Conservation (phyloP, 30 jellyfish, hydroid and myxozoan species). For the Aurelia sp. region DNA sequence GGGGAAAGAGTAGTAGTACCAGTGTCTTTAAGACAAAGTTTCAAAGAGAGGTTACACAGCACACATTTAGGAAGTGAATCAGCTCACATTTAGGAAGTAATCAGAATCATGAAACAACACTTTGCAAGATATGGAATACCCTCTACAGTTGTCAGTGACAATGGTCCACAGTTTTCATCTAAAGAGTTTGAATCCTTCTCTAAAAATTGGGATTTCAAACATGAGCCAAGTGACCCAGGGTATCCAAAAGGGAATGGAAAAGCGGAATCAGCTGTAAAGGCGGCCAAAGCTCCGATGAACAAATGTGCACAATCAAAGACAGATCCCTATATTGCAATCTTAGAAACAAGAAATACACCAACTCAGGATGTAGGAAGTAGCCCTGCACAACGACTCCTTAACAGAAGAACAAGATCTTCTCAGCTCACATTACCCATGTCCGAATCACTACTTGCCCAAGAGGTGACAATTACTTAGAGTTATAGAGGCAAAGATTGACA, state of each 20-base stretch:
- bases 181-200: conserved; percentile 39
- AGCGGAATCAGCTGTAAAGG: conserved; percentile 59
- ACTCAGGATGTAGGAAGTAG: conserved; percentile 20
- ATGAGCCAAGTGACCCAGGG: conserved; percentile 21
- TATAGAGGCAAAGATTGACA: conserved; percentile 18
- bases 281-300: conserved; percentile 34
- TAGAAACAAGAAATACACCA: conserved; percentile 36
- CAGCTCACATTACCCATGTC: conserved; percentile 53
- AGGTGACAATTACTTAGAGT: conserved; percentile 7
- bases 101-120: conserved; percentile 31
- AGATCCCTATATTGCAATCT: conserved; percentile 25
- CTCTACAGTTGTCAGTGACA: conserved; percentile 20
- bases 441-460: conserved; percentile 22
- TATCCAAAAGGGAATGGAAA: conserved; percentile 34
- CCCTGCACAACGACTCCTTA: conserved; percentile 45
- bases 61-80: conserved; percentile 40
- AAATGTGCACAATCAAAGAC: conserved; percentile 27
- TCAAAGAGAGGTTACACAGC: conserved; percentile 11
- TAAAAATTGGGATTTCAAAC: conserved; percentile 26
- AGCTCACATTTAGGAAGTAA: too few species aligned
- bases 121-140: conserved; percentile 41
- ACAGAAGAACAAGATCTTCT: conserved; percentile 46
- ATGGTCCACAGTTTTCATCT: conserved; percentile 47
- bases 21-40: conserved; percentile 25
- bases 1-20: too few species aligned